Conservation (phyloP, 2,888 invertebrate genomes). For the Tuta absoluta region DNA sequence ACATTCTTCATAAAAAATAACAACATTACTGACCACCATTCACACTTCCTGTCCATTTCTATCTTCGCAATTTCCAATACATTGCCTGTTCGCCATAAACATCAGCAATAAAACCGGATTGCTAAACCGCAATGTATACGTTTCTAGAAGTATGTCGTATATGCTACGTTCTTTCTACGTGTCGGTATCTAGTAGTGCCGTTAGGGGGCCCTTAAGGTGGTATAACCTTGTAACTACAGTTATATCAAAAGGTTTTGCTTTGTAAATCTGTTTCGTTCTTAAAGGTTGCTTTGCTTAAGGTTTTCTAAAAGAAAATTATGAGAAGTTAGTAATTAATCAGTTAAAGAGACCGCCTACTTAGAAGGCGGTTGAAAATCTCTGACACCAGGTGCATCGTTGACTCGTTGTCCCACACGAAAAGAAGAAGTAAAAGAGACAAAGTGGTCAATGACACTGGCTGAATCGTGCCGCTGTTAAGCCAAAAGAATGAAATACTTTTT, state of each 20-base stretch:
- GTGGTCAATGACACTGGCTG: too few species aligned
- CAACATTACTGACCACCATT: not conserved
- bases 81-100: not conserved
- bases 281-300: not conserved
- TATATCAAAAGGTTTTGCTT: not conserved
- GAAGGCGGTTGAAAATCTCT: too few species aligned
- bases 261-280: not conserved
- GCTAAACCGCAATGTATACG: constrained; percentile 9
- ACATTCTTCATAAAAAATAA: not conserved
- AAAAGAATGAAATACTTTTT: too few species aligned
- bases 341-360: too few species aligned
- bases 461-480: too few species aligned
- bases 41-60: not conserved
- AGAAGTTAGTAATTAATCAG: too few species aligned
- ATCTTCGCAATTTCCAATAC: not conserved
- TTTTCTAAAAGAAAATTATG: not conserved
- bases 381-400: too few species aligned
- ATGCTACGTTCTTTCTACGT: not conserved
- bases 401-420: too few species aligned
- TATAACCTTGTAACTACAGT: constrained; percentile 5
- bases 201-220: constrained; percentile 27
- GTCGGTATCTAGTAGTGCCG: constrained; percentile 24
- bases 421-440: too few species aligned
- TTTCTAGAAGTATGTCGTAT: not conserved
- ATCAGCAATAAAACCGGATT: not conserved